These are phyloP conservation scores for Noctua fimbriata DNA, from an alignment of 2,888 invertebrate species.

Conservation along the genomic window DNA sequence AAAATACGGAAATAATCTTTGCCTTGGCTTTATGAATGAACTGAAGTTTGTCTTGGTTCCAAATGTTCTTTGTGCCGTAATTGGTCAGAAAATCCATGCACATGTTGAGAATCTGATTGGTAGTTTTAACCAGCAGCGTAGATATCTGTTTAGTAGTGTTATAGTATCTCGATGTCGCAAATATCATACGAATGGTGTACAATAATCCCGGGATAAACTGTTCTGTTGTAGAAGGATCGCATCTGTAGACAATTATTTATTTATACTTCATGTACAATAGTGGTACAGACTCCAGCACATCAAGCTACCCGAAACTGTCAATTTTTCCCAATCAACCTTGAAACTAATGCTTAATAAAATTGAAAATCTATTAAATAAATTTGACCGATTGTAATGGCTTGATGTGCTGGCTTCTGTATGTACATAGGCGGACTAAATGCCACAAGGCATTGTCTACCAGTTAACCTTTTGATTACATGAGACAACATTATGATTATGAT, in stretches of 20 bases:
- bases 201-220: constrained; percentile 94
- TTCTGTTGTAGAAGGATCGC: constrained; percentile 93
- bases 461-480: not conserved
- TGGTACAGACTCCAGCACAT: too few species aligned
- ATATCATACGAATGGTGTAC: constrained; percentile 95
- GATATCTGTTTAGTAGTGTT: constrained; percentile 95
- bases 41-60: constrained; percentile 93
- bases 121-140: constrained; percentile 95
- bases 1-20: constrained; percentile 63
- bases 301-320: too few species aligned
- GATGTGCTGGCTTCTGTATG: too few species aligned
- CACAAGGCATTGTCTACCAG: not conserved
- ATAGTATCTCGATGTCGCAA: constrained; percentile 95
- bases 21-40: constrained; percentile 94
- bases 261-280: not conserved
- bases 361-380: too few species aligned
- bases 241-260: constrained; percentile 77
- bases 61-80: constrained; percentile 92
- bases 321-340: too few species aligned
- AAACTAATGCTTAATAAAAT: too few species aligned
- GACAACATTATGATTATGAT: not conserved
- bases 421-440: not conserved
- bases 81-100: constrained; percentile 95
- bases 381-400: too few species aligned
- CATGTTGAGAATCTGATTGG: constrained; percentile 96